Evolutionary conservation across 2,888 invertebrate species (phyloP), one percentile per base, ranked within the genome.

Genomic region (Drosophila colorata): DNA sequence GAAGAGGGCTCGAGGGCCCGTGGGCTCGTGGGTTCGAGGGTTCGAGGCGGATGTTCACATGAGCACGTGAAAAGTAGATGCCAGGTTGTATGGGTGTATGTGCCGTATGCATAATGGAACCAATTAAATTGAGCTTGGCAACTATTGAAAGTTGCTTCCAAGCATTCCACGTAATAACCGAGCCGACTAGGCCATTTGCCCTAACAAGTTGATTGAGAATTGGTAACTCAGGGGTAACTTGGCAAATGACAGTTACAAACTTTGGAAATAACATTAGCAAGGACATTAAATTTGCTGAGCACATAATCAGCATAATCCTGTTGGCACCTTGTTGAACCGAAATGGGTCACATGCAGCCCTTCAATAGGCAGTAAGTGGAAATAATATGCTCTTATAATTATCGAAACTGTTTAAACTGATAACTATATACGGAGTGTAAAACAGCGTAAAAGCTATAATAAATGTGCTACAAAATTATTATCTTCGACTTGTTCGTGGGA

Each of bases 111-210:
- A 63, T 77, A 86, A 71, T 74, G 69, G 57, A 60, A 73, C 57
- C 78, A 75, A 77, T 75, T 77, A 75, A 73, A 67, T 63, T 44
- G 20, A 52, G 72, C 74, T 58, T 76, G 65, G 37, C 77, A 74
- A 74, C 77, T 74, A 72, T 72, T 74, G 55, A 66, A 71, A 71
- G 40, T 77, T 72, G 53, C 56, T 61, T 35, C 38, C 13, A 72
- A 38, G 49, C 46, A 55, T 46, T 72, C 44, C 52, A 53, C 47
- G 63, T 63, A 69, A 73, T 74, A 73, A 58, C 31, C 74, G 16
- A 43, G 37, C 57, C 20, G 31, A 55, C 49, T 25, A 33, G 60
- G 44, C 61, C 55, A 66, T 72, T 73, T 59, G 28, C 8, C 40
- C 41, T 68, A 73, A 77, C 78, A 68, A 77, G 64, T 64, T 77